Evolutionary conservation across 2,888 invertebrate genomes (phyloP).

Genomic region (Drosophila mayaguana): DNA sequence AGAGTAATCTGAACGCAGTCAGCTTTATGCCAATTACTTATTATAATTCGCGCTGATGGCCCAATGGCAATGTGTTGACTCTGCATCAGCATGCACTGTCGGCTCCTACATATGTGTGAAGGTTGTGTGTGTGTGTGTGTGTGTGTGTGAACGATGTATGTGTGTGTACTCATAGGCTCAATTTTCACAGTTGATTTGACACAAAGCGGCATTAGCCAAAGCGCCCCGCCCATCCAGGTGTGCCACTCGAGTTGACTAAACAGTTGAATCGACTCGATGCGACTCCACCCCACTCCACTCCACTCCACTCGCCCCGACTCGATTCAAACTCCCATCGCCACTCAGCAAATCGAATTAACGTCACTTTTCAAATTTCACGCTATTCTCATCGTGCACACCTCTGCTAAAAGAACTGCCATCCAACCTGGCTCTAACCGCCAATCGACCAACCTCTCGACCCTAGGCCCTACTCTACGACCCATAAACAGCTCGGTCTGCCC

Average conservation of each 20-base stretch:
- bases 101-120: slow-evolving; percentile 5
- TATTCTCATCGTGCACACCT: slow-evolving; percentile 46
- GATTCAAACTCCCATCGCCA: slow-evolving; percentile 23
- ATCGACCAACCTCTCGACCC: slow-evolving; percentile 9
- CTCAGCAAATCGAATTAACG: slow-evolving; percentile 69
- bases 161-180: slow-evolving; percentile 61
- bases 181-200: slow-evolving; percentile 72
- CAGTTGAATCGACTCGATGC: neutral
- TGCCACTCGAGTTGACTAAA: slow-evolving; percentile 26
- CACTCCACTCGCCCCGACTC: neutral
- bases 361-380: slow-evolving; percentile 74
- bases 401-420: slow-evolving; percentile 13
- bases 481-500: neutral
- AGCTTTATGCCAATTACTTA: slow-evolving; percentile 7
- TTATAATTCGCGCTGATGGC: slow-evolving; percentile 3
- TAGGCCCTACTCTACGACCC: slow-evolving; percentile 1
- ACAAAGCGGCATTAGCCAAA: slow-evolving; percentile 31
- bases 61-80: slow-evolving; percentile 2
- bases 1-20: neutral
- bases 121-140: slow-evolving; percentile 42
- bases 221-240: neutral
- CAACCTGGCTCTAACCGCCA: slow-evolving; percentile 1
- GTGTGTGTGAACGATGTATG: slow-evolving; percentile 31
- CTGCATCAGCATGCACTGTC: neutral
- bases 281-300: neutral